Base-by-base conservation (phyloP, 2,113 vertebrate species). In the Meriones unguiculatus region DNA sequence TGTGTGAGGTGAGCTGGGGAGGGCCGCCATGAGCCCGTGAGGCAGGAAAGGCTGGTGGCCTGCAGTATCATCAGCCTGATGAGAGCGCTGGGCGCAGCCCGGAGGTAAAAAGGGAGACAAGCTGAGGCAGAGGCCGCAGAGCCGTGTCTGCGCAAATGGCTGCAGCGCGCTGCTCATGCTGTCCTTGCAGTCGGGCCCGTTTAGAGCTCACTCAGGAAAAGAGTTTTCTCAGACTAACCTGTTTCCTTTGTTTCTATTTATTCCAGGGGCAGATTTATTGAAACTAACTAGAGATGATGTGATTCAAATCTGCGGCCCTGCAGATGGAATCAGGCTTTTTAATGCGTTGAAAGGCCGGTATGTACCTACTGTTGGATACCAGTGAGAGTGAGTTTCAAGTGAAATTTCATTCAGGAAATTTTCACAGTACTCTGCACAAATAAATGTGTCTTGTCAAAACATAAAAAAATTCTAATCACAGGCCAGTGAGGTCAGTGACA, bases 221-320 rank as follows among this genome's bases (percentile, higher is more conserved):
- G 41, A 73, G 85, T 57, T 57, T 88, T 89, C 35, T 81, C 88
- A 46, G 4, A 30, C 12, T 15, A 46, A 22, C 52, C 62, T 91
- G 72, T 75, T 18, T 75, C 89, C 25, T 93, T 65, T 50, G 75
- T 28, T 92, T 64, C 8, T 73, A 82, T 94, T 95, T 97, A 95
- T 95, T 84, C 82, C 96, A 99, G 99, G 99, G 38, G 98, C 99
- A 30, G 99, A 99, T 93, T 98, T 99, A 97, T 96, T 99, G 98
- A 99, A 99, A 98, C 98, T 99, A 97, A 99, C 99, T 38, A 99
- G 99, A 81, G 99, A 99, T 93, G 99, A 99, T 5, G 99, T 99
- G 59, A 99, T 99, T 98, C 99, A 99, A 98, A 99, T 99, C 98
- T 99, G 99, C n/a, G 99, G 99, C 64, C 99, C 99, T 30, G 99